Evolutionary conservation across 1,140 invertebrate genomes (phyloP).

Genomic region (Drosophila subpulchrella): DNA sequence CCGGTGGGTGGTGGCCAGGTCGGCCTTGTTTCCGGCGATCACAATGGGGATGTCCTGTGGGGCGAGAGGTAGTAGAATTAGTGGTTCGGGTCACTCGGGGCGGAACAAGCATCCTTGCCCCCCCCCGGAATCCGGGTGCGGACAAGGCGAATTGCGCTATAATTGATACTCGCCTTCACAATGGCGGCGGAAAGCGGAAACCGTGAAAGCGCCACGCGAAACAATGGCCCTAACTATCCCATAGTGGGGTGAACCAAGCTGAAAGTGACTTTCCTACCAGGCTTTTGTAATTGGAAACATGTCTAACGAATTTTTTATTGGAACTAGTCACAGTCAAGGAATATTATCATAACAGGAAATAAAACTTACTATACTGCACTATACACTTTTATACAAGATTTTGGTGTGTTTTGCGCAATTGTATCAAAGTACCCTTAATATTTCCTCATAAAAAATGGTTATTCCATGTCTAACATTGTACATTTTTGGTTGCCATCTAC

Average conservation of each 20-base stretch:
- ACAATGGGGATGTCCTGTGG: conserved; percentile 93
- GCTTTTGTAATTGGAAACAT: background rate
- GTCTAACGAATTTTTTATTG: background rate
- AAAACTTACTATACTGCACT: too few relatives aligned
- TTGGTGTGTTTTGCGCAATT: too few relatives aligned
- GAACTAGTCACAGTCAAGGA: too few relatives aligned
- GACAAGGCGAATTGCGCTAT: conserved; percentile 46
- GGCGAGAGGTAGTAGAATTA: conserved; percentile 41
- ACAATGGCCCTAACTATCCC: conserved; percentile 24
- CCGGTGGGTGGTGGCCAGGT: conserved; percentile 88
- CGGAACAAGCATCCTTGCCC: conserved; percentile 2
- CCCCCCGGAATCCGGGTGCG: conserved; percentile 10
- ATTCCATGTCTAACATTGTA: too few relatives aligned
- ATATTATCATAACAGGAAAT: too few relatives aligned
- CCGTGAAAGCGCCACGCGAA: conserved; percentile 23
- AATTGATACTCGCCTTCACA: conserved; percentile 67
- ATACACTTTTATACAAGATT: too few relatives aligned
- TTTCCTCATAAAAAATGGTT: too few relatives aligned
- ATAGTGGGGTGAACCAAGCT: conserved; percentile 4
- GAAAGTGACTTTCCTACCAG: background rate
- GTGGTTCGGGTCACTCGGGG: conserved; percentile 19
- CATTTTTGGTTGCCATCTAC: too few relatives aligned
- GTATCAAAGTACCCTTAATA: too few relatives aligned
- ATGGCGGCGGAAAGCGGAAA: conserved; percentile 29
- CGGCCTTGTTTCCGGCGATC: conserved; percentile 93